Evolutionary conservation across 2,113 vertebrate species (phyloP), one percentile per base, ranked within the genome.

Genomic region (Stigmatopora argus): DNA sequence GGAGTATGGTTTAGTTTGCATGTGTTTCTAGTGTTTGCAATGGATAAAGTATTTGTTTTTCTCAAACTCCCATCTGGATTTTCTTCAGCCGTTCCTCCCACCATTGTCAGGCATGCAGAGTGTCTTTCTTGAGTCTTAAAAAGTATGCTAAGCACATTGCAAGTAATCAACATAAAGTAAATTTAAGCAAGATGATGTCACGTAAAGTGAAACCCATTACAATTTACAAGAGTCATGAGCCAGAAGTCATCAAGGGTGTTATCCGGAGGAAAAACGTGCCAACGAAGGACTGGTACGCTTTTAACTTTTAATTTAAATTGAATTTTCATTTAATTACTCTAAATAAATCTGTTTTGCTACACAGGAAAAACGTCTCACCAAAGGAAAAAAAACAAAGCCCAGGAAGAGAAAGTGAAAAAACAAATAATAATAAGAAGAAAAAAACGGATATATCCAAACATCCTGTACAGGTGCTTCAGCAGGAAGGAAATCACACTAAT

Each of bases 111-210:
- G 94, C 93, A 4, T 99, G 96, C 75, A 73, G 85, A 59, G 78
- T 89, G 60, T 91, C 80, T 0, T 77, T 90, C 70, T 87, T 91
- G 83, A 88, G 90, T 70, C 91, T 98, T 56, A 85, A 90, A 2
- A 83, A 89, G 4, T 98, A 93, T 41, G 88, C 90, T 72, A 80
- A 89, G 71, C 97, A 98, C 88, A 93, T 98, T 83, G 91, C 91
- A 68, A 91, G 90, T 66, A 38, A 86, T 73, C 77, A 89, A 73
- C 96, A 99, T 90, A 88, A 89, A 82, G 83, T 84, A 53, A 91
- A 86, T 0, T 74, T 96, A 45, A 73, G 84, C 62, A 85, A 52
- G 47, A 75, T 91, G 66, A 87, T 84, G 52, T 72, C 57, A 52
- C 77, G 26, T 79, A 88, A 70, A 67, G 78, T 34, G 67, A 90